These are phyloP conservation scores for Octopus bimaculoides DNA, from an alignment of 1,140 invertebrate species.

Conservation along the genomic window DNA sequence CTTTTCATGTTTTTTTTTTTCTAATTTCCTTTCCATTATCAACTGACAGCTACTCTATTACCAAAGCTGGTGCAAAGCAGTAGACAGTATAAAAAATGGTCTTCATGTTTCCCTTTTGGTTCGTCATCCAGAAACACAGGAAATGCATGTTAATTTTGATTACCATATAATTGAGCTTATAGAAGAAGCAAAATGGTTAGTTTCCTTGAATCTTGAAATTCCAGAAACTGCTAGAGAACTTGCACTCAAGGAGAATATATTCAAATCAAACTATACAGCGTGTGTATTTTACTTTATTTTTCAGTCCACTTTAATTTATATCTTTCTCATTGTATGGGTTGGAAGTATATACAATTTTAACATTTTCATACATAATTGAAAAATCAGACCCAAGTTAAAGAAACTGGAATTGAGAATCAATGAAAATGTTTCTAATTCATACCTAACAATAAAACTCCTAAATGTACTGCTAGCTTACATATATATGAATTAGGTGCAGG, in stretches of 20 bases:
- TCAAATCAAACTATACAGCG: slow-evolving; percentile 78
- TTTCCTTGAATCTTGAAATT: slow-evolving; percentile 78
- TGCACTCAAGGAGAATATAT: slow-evolving; percentile 68
- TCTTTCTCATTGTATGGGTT: too few species aligned
- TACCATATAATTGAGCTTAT: slow-evolving; percentile 64
- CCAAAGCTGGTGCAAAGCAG: slow-evolving; percentile 53
- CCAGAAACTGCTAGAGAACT: slow-evolving; percentile 82
- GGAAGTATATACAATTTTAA: too few species aligned
- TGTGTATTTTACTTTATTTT: slow-evolving; percentile 28
- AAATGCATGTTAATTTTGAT: slow-evolving; percentile 58
- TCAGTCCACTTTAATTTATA: too few species aligned
- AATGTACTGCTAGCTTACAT: too few species aligned
- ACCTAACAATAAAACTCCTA: too few species aligned
- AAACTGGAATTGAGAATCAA: too few species aligned
- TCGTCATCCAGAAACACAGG: slow-evolving; percentile 47
- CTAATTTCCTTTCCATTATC: too few species aligned
- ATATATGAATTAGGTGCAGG: too few species aligned
- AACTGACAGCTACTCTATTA: slow-evolving; percentile 53
- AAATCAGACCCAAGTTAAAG: too few species aligned
- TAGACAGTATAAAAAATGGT: slow-evolving; percentile 53
- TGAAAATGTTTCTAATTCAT: too few species aligned
- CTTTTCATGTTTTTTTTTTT: too few species aligned
- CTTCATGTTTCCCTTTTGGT: slow-evolving; percentile 53
- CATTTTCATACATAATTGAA: too few species aligned
- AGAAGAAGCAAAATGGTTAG: slow-evolving; percentile 81